Conservation (phyloP, 2,888 invertebrate species). For the Philonicus albiceps region DNA sequence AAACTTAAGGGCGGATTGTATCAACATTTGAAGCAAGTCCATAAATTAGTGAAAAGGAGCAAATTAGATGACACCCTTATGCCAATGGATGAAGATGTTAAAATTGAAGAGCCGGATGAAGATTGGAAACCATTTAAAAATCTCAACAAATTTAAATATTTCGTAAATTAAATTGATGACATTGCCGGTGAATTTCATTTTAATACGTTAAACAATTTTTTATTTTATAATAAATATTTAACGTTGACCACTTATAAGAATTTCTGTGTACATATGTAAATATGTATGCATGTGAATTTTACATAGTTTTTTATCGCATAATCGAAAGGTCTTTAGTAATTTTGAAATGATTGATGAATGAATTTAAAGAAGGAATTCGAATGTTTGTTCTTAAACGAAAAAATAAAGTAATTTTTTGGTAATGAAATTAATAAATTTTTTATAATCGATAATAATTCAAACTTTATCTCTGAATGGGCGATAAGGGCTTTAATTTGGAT, state of each 20-base stretch:
- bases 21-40: not conserved
- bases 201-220: not conserved
- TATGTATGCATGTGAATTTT: not conserved
- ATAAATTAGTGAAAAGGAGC: not conserved
- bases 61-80: not conserved
- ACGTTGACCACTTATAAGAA: not conserved
- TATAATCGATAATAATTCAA: not conserved
- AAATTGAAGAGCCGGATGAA: not conserved
- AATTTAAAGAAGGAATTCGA: not conserved
- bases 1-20: conserved; percentile 20
- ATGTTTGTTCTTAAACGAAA: not conserved
- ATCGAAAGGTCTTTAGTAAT: not conserved
- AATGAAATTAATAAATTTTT: not conserved
- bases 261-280: too few species aligned
- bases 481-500: too few species aligned
- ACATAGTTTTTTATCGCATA: not conserved
- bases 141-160: not conserved
- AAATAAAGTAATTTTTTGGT: not conserved
- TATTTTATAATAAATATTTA: not conserved
- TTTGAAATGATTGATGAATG: not conserved
- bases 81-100: not conserved
- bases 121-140: not conserved
- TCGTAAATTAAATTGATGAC: not conserved
- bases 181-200: not conserved
- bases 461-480: too few species aligned